Base-by-base conservation (phyloP, 2,888 invertebrate genomes). In the Pachycephus smyrnensis region DNA sequence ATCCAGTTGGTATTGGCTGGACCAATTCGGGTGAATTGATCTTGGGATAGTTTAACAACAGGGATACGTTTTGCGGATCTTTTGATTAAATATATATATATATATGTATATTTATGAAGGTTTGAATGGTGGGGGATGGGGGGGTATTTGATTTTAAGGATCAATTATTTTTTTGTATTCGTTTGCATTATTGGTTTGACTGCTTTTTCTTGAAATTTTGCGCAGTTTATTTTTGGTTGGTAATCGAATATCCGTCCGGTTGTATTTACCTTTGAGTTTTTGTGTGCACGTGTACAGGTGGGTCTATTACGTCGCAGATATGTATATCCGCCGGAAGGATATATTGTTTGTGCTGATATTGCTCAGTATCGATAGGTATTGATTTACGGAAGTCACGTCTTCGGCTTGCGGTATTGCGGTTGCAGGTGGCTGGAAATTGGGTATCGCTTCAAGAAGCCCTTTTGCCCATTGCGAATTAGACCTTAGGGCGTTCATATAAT, bases 351-450 rank as follows among this genome's bases (percentile, higher is more conserved):
- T 9, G 55, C 55, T 55, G 55, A 55, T 55, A 55, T 55, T 55
- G 9, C 55, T 55, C 55, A 15, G 55, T 55, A 55, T 55, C 55
- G 55, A 23, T 55, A 55, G 80, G 82, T 82, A 80, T 82, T 79
- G 81, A 80, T 79, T 76, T 77, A 82, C 87, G 86, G 87, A 87
- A 88, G 84, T 79, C 73, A 78, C 74, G 84, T 86, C 86, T 85
- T 86, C 80, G 80, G 77, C 78, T 86, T 86, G 87, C 83, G 84
- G 82, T 82, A 79, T 85, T 88, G 89, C 79, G 89, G 89, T 85
- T 83, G 82, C 83, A 81, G 84, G 81, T 86, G 83, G 82, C 77
- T 79, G 77, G 81, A 81, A 81, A 81, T 82, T 78, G 78, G 75
- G 79, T 74, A 74, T 73, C 55, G 55, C 55, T 55, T 76, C 68